Conservation (phyloP, 2,113 vertebrate genomes). For the Dasyurus viverrinus region DNA sequence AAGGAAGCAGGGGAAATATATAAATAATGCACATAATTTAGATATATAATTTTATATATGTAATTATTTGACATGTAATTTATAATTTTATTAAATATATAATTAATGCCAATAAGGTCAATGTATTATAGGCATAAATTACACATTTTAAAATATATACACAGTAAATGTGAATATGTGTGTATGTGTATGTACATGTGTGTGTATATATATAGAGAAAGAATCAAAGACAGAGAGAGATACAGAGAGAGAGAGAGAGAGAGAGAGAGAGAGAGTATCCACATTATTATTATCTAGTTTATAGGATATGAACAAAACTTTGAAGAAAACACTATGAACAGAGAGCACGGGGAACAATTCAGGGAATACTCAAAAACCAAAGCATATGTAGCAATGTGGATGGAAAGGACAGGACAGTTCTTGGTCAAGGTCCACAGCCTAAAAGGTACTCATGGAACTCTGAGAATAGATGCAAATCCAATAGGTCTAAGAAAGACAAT, state of each 20-base stretch:
- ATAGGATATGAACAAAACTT: conserved; percentile 25
- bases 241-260: fast-evolving
- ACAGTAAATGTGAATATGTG: too few relatives aligned
- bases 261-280: too few relatives aligned
- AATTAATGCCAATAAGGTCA: neutral
- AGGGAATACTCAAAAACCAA: neutral
- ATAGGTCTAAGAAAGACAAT: neutral
- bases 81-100: neutral
- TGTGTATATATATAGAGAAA: too few relatives aligned
- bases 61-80: neutral
- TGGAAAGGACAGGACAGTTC: neutral
- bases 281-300: conserved; percentile 9
- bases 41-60: neutral
- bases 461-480: neutral
- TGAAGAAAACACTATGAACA: conserved; percentile 29
- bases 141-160: too few relatives aligned
- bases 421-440: neutral
- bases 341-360: neutral
- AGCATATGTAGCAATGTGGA: neutral
- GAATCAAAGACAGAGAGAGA: too few relatives aligned
- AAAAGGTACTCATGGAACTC: too few relatives aligned
- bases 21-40: neutral
- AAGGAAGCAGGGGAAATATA: neutral
- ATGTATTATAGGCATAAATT: too few relatives aligned
- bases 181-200: too few relatives aligned